A percentile compares a stretch with the other conserved stretches of the same genome.
These are phyloP conservation scores for Apamea crenata DNA, from an alignment of 2,888 invertebrate genomes.

Conservation along the genomic window DNA sequence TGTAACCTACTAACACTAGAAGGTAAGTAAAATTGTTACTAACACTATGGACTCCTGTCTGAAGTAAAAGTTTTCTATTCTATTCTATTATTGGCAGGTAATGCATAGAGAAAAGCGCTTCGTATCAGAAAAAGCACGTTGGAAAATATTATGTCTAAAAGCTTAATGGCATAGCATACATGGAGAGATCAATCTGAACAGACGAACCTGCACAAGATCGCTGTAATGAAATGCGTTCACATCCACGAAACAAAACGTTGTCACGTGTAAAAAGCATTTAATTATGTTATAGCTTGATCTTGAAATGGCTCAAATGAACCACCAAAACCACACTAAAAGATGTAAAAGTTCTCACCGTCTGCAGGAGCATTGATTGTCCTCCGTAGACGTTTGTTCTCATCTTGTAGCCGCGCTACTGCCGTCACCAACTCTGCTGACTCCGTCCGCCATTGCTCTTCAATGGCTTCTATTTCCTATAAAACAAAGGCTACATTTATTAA, in stretches of 20 bases:
- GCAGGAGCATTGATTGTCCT: constrained; percentile 87
- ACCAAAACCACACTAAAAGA: no score
- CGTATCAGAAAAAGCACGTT: background rate
- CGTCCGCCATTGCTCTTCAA: constrained; percentile 98
- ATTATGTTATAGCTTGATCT: no score
- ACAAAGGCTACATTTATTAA: constrained; percentile 35
- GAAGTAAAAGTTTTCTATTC: no score
- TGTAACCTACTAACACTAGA: no score
- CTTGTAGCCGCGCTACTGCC: constrained; percentile 96
- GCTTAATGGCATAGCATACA: background rate
- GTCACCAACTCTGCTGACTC: constrained; percentile 97
- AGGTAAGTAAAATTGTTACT: no score
- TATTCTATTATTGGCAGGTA: no score
- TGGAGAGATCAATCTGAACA: background rate
- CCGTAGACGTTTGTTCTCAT: constrained; percentile 96
- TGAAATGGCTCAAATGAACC: no score
- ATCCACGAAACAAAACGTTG: background rate
- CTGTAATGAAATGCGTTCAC: background rate
- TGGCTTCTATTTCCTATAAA: constrained; percentile 97
- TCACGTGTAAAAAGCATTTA: no score
- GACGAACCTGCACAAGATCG: background rate
- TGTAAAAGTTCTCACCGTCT: constrained; percentile 78
- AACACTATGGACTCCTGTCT: no score
- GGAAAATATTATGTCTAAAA: background rate
- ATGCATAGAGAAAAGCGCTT: background rate